These are phyloP conservation scores for Turdus rufiventris DNA, from an alignment of 2,113 vertebrate genomes.

Conservation along the genomic window DNA sequence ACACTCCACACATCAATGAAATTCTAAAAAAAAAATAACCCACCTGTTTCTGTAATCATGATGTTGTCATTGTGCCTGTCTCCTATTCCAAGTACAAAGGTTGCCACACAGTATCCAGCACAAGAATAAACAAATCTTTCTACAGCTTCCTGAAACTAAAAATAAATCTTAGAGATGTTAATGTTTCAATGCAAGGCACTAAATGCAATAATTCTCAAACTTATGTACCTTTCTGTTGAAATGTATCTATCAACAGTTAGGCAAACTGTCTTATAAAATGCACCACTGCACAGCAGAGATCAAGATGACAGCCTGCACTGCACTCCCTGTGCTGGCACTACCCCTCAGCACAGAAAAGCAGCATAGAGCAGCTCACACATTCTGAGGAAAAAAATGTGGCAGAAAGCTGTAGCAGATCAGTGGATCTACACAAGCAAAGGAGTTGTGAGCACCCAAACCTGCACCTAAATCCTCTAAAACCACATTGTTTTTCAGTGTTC, in stretches of 20 bases:
- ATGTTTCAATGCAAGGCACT: background rate
- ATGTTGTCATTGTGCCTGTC: slow-evolving; percentile 99
- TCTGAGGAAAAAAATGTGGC: background rate
- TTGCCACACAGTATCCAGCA: slow-evolving; percentile 96
- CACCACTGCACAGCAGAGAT: background rate
- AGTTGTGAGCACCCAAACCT: background rate
- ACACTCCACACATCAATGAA: background rate
- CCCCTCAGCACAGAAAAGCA: background rate
- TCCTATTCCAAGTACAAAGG: slow-evolving; percentile 97
- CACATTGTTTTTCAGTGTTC: background rate
- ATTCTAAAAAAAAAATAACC: background rate
- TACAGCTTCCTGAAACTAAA: slow-evolving; percentile 91
- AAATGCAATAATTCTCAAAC: background rate
- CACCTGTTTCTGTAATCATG: slow-evolving; percentile 98
- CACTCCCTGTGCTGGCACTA: background rate
- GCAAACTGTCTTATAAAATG: background rate
- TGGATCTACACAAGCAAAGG: background rate
- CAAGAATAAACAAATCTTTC: slow-evolving; percentile 95
- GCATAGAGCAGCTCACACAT: background rate
- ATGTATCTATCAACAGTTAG: background rate
- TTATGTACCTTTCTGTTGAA: background rate
- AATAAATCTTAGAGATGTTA: background rate
- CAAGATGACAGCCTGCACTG: background rate
- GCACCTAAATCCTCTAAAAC: background rate
- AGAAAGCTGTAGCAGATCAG: background rate